These are phyloP conservation scores for Hirtodrosophila trivittata DNA, from an alignment of 2,888 invertebrate species.

Conservation along the genomic window DNA sequence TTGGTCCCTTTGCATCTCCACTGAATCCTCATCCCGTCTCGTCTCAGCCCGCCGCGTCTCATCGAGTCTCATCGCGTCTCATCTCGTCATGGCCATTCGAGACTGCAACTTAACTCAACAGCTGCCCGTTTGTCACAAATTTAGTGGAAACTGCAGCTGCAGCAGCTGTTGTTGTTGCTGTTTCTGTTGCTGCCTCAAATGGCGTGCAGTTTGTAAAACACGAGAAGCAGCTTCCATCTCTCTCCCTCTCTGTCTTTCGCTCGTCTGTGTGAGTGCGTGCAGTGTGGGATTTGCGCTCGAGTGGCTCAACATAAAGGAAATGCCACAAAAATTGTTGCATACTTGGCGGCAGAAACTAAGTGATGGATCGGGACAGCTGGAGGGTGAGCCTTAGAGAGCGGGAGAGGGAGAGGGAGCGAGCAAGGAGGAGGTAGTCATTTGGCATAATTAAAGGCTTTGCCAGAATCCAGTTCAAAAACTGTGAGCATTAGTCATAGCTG, in stretches of 20 bases:
- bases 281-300: constrained; percentile 53
- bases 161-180: constrained; percentile 19
- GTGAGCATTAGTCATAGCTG: constrained; percentile 45
- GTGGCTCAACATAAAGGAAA: constrained; percentile 54
- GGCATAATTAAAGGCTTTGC: constrained; percentile 53
- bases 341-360: constrained; percentile 34
- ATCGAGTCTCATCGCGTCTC: background rate
- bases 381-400: background rate
- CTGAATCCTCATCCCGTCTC: background rate
- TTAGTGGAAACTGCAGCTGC: constrained; percentile 45
- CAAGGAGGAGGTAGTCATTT: constrained; percentile 6
- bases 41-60: too few species aligned
- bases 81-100: constrained; percentile 41
- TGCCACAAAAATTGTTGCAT: constrained; percentile 63
- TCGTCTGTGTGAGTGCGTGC: constrained; percentile 2
- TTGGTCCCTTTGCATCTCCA: constrained; percentile 2
- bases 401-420: background rate
- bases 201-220: constrained; percentile 62
- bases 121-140: constrained; percentile 70
- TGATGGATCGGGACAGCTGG: background rate
- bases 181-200: constrained; percentile 49
- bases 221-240: constrained; percentile 13
- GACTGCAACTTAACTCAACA: constrained; percentile 57
- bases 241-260: background rate
- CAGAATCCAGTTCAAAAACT: constrained; percentile 12